These are phyloP conservation scores for Bicyclus anynana DNA, from an alignment of 1,140 invertebrate genomes.

Conservation along the genomic window DNA sequence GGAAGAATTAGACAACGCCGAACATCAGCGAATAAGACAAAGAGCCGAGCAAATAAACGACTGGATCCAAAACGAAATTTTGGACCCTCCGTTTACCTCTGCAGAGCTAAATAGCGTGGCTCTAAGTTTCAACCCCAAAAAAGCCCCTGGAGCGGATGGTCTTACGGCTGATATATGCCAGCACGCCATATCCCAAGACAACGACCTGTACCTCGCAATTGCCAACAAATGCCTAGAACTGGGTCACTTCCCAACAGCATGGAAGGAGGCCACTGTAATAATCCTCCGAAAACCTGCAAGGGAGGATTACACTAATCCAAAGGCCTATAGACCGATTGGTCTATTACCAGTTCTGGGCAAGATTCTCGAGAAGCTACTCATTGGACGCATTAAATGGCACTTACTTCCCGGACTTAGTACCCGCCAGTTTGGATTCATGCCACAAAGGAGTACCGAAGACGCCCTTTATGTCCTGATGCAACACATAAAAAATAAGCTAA, in stretches of 20 bases:
- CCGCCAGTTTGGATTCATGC: constrained; percentile 6
- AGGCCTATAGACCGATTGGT: constrained; percentile 11
- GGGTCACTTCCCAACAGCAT: constrained; percentile 11
- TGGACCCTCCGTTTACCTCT: constrained; percentile 4
- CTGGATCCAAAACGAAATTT: no score
- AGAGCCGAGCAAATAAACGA: no score
- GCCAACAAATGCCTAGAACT: constrained; percentile 6
- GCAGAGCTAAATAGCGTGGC: neutral
- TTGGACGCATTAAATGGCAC: neutral
- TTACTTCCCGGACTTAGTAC: neutral
- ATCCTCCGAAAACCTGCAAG: constrained; percentile 10
- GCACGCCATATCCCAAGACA: neutral
- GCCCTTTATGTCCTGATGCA: neutral
- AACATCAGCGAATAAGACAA: constrained; percentile 6
- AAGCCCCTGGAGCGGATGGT: constrained; percentile 21
- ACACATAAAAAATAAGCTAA: neutral
- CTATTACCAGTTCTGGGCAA: constrained; percentile 9
- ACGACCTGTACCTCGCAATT: neutral
- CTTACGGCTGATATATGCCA: constrained; percentile 21
- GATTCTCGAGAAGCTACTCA: neutral
- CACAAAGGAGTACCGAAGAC: neutral
- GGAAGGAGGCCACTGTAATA: constrained; percentile 18
- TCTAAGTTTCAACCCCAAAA: constrained; percentile 11
- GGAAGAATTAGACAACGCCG: neutral
- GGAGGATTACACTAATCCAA: constrained; percentile 3